These are phyloP conservation scores for Tinea trinotella DNA, from an alignment of 2,888 invertebrate genomes.

Conservation along the genomic window DNA sequence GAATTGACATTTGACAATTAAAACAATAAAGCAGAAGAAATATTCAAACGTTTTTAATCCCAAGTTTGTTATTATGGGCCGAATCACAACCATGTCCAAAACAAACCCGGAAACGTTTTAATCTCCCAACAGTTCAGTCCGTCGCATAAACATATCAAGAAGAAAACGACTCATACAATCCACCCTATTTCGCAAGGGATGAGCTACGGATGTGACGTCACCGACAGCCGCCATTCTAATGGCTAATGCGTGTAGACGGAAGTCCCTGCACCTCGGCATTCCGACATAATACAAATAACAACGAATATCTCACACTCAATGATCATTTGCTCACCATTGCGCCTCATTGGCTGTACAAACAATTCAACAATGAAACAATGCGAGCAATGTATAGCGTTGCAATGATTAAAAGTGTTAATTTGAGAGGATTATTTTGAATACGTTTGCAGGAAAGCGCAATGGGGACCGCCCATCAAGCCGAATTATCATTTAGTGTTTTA, in stretches of 20 bases:
- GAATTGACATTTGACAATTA: too few species aligned
- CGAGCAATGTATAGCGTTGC: not conserved
- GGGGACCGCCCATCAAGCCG: slow-evolving; percentile 55
- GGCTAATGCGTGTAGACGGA: slow-evolving; percentile 68
- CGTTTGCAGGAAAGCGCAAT: slow-evolving; percentile 41
- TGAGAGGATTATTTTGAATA: not conserved
- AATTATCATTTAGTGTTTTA: slow-evolving; percentile 67
- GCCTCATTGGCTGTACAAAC: not conserved
- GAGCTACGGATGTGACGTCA: slow-evolving; percentile 51
- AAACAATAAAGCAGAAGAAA: too few species aligned
- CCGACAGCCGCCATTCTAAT: slow-evolving; percentile 57
- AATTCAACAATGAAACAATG: not conserved
- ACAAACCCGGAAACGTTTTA: not conserved
- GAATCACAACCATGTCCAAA: too few species aligned
- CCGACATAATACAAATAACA: not conserved
- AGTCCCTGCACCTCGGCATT: slow-evolving; percentile 31
- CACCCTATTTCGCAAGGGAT: slow-evolving; percentile 5
- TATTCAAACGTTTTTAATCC: too few species aligned
- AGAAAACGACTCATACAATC: slow-evolving; percentile 13
- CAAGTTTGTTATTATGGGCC: too few species aligned
- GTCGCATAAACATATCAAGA: slow-evolving; percentile 15
- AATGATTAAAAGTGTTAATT: not conserved
- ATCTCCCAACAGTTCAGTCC: not conserved
- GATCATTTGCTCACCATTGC: not conserved
- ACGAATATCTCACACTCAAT: not conserved